Conservation (phyloP, 2,888 invertebrate species). For the Noctua comes region DNA sequence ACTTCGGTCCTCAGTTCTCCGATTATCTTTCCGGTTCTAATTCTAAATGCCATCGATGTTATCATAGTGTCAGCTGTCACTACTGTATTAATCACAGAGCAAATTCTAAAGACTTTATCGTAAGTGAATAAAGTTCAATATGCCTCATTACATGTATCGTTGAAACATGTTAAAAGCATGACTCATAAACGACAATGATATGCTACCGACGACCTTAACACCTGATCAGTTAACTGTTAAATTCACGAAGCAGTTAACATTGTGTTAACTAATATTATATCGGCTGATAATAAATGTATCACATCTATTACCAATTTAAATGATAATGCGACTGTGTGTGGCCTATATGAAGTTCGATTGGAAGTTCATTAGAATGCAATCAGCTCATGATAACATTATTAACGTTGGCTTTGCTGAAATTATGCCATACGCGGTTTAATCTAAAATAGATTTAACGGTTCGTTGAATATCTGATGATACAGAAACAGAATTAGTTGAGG, state of each 20-base stretch:
- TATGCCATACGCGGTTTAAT: conserved; percentile 1
- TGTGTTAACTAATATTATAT: conserved; percentile 42
- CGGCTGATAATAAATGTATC: conserved; percentile 12
- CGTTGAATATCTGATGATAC: not conserved
- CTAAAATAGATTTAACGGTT: conserved; percentile 5
- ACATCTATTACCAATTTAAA: conserved; percentile 49
- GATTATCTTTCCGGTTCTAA: conserved; percentile 68
- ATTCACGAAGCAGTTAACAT: conserved; percentile 48
- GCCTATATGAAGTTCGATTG: conserved; percentile 18
- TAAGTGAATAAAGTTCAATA: conserved; percentile 26
- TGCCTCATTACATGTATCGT: not conserved
- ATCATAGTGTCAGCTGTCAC: conserved; percentile 56
- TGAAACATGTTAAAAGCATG: conserved; percentile 11
- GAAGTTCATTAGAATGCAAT: conserved; percentile 44
- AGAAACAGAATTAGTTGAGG: not conserved
- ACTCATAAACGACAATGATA: conserved; percentile 44
- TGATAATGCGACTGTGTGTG: conserved; percentile 41
- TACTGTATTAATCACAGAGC: conserved; percentile 9
- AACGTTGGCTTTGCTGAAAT: not conserved
- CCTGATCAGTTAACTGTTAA: conserved; percentile 39
- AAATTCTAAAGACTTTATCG: conserved; percentile 22
- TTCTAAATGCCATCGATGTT: conserved; percentile 70
- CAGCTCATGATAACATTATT: conserved; percentile 37
- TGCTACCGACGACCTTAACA: conserved; percentile 58
- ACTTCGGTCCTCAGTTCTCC: conserved; percentile 41